Conservation (phyloP, 2,888 invertebrate genomes). For the Morpho helenor region DNA sequence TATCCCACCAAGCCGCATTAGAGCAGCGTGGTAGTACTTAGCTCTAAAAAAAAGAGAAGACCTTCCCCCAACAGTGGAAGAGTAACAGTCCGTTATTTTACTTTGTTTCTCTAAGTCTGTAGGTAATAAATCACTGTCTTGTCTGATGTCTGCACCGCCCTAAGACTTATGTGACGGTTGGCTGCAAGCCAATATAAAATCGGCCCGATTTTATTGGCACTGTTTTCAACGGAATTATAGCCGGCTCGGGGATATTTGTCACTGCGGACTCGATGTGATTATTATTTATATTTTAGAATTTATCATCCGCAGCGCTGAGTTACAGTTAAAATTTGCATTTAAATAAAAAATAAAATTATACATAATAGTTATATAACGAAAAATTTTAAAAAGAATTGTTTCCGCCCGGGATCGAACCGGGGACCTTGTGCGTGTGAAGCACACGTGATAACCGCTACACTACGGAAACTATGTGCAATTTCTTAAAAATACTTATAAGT, state of each 20-base stretch:
- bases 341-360: no score
- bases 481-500: no score
- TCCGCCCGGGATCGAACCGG: slow-evolving; percentile 86
- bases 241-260: slow-evolving; percentile 26
- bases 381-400: slow-evolving; percentile 55
- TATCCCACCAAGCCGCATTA: no score
- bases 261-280: slow-evolving; percentile 23
- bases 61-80: no score
- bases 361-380: no score
- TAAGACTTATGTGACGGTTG: slow-evolving; percentile 40
- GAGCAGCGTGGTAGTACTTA: neutral
- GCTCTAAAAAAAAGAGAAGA: no score
- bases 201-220: slow-evolving; percentile 52
- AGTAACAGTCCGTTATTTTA: no score
- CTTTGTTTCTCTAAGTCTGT: no score
- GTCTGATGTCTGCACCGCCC: slow-evolving; percentile 5
- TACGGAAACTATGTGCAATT: slow-evolving; percentile 75
- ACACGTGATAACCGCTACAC: slow-evolving; percentile 89
- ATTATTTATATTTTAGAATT: slow-evolving; percentile 23
- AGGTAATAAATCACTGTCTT: no score
- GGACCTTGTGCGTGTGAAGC: slow-evolving; percentile 88
- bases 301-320: neutral
- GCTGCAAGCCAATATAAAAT: slow-evolving; percentile 46
- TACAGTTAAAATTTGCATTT: no score
- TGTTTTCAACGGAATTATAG: slow-evolving; percentile 56